A percentile compares a stretch with the other conserved stretches of the same genome.
These are phyloP conservation scores for Ptychoptera albimana DNA, from an alignment of 2,888 invertebrate species.

Conservation along the genomic window DNA sequence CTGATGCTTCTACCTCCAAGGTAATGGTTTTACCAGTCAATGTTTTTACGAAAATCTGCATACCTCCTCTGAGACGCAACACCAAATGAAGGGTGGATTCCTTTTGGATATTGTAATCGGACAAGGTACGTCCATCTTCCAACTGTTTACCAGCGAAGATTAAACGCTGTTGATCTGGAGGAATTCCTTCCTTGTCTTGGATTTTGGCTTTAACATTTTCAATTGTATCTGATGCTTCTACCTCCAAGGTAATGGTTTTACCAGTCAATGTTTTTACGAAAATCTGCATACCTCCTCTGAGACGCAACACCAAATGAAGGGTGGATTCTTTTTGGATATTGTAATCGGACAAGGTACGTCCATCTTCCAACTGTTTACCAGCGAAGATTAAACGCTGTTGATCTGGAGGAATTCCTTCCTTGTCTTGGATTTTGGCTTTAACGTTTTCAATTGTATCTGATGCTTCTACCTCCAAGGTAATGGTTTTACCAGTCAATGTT, in stretches of 20 bases:
- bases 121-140: constrained; percentile 85
- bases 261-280: constrained; percentile 91
- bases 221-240: constrained; percentile 83
- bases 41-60: constrained; percentile 97
- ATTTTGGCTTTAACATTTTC: constrained; percentile 92
- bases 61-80: constrained; percentile 82
- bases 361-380: constrained; percentile 92
- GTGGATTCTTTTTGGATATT: constrained; percentile 93
- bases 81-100: constrained; percentile 83
- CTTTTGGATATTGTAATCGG: constrained; percentile 91
- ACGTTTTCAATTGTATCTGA: constrained; percentile 92
- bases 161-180: constrained; percentile 73
- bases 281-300: constrained; percentile 86
- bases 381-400: constrained; percentile 86
- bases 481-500: constrained; percentile 88
- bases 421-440: constrained; percentile 83
- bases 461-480: constrained; percentile 84
- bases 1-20: constrained; percentile 80
- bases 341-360: constrained; percentile 81
- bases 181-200: constrained; percentile 80
- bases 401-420: constrained; percentile 75
- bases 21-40: constrained; percentile 88
- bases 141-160: constrained; percentile 93
- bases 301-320: constrained; percentile 70
- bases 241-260: constrained; percentile 89